Conservation (phyloP, 2,113 vertebrate genomes). For the Pan troglodytes region DNA sequence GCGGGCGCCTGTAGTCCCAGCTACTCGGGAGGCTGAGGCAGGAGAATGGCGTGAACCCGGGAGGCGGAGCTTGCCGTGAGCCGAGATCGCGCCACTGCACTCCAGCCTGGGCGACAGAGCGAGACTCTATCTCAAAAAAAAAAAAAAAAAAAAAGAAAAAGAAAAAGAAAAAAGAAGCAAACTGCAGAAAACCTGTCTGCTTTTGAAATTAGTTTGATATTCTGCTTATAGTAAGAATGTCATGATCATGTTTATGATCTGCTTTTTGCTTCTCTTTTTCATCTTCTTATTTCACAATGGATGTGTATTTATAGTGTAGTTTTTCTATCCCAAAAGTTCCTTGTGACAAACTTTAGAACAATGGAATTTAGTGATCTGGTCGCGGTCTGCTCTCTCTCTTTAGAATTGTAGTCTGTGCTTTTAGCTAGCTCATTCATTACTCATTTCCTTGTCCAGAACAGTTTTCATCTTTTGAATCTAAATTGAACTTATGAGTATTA, state of each 20-base stretch:
- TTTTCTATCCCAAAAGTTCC: neutral
- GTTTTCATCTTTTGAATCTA: neutral
- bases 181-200: neutral
- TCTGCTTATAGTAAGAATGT: neutral
- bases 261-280: neutral
- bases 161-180: too few species aligned
- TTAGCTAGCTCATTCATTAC: neutral
- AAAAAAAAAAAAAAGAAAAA: too few species aligned
- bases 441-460: neutral
- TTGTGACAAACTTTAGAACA: neutral
- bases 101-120: too few species aligned
- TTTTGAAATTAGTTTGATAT: slow-evolving; percentile 32
- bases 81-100: too few species aligned
- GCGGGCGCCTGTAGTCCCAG: too few species aligned
- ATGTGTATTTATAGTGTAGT: neutral
- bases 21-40: too few species aligned
- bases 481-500: neutral
- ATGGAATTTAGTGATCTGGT: neutral
- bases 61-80: too few species aligned
- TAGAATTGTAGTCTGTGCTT: neutral
- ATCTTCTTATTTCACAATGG: neutral
- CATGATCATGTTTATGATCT: neutral
- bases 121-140: too few species aligned
- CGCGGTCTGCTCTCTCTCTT: neutral
- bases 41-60: too few species aligned